These are phyloP conservation scores for Himalopsyche tibetana DNA, from an alignment of 2,888 invertebrate genomes.

Conservation along the genomic window DNA sequence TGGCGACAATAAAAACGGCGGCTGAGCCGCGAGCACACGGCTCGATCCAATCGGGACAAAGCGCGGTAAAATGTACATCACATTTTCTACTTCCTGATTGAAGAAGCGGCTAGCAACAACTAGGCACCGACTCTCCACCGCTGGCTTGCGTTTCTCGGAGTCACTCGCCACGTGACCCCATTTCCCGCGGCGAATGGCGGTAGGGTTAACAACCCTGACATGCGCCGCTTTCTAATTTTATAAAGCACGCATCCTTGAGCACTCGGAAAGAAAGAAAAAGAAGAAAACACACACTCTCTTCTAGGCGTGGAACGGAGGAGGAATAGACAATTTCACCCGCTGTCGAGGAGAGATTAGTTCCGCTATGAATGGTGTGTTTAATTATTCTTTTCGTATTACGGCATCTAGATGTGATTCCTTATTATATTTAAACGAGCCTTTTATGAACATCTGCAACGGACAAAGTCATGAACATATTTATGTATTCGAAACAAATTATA, in stretches of 20 bases:
- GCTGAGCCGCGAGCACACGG: not conserved
- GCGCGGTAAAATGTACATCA: slow-evolving; percentile 6
- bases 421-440: no score
- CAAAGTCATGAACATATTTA: no score
- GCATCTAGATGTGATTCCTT: no score
- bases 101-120: slow-evolving; percentile 32
- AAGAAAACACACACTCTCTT: not conserved
- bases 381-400: no score
- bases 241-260: slow-evolving; percentile 64
- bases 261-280: slow-evolving; percentile 56
- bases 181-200: slow-evolving; percentile 56
- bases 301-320: not conserved
- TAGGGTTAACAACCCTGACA: slow-evolving; percentile 65
- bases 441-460: no score
- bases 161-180: slow-evolving; percentile 60
- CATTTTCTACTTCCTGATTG: slow-evolving; percentile 26
- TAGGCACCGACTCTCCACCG: no score
- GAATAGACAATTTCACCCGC: slow-evolving; percentile 11
- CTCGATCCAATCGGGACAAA: slow-evolving; percentile 9
- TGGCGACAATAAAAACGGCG: slow-evolving; percentile 13
- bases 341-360: slow-evolving; percentile 19
- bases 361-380: not conserved
- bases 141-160: slow-evolving; percentile 29
- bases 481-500: no score
- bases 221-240: slow-evolving; percentile 66